Evolutionary conservation across 2,113 vertebrate species (phyloP), one percentile per base, ranked within the genome.

Genomic region (Nerophis lumbriciformis): DNA sequence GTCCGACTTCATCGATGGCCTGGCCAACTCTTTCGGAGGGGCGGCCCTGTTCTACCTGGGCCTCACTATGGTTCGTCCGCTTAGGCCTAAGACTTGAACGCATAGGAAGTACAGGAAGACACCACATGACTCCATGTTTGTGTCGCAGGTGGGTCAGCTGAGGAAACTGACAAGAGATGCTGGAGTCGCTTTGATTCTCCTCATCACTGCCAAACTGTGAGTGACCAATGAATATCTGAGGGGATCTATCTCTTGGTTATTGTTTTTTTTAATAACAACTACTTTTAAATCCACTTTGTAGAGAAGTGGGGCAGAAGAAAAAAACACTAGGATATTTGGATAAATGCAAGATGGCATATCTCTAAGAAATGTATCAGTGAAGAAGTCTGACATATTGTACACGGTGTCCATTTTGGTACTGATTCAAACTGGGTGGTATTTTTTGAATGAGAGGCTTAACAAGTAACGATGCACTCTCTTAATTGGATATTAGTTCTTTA

Each of bases 151-250:
- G n/a, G 96, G 95, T 59, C 95, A 98, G 83, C 93, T 96, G 48
- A 89, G 88, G 76, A 96, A 91, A 71, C 83, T 98, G 69, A 95
- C 93, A 63, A 91, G 94, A 72, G 90, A 92, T 74, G 91, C 94
- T 48, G 95, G 96, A 83, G 92, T 98, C 51, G 90, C 94, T 51
- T 89, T 99, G 65, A 97, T 94, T 69, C 92, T 99, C 65, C 95
- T 99, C 83, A 96, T 98, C 86, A 99, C 97, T 57, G 97, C 95
- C 71, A 99, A 99, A 91, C 93, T 99, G 97, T 99, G 88, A 96
- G 97, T 90, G 28, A 1, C 5, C 0, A 4, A 14, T 53, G 39
- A 7, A 6, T 48, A 5, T 14, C 10, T 0, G 1, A 59, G 38
- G 7, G 1, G 11, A 2, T 65, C 5, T 71, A 6, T 65, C 50